Evolutionary conservation across 1,140 invertebrate species (phyloP), one percentile per base, ranked within the genome.

Genomic region (Tetragnatha versicolor): DNA sequence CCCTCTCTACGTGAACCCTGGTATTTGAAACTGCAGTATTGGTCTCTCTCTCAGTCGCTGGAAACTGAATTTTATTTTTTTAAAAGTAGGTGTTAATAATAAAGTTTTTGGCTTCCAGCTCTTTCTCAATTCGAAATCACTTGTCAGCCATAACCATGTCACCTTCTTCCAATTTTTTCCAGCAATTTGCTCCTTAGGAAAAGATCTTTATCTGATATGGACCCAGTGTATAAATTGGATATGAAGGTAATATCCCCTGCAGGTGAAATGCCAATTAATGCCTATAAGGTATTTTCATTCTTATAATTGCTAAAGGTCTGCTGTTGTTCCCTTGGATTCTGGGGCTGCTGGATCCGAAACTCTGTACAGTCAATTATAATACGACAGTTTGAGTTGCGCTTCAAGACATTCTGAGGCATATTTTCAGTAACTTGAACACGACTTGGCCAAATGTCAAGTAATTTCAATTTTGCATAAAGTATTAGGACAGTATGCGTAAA

Each of bases 351-450:
- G 7, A 61, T 33, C 7, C 14, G 9, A n/a, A 61, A n/a, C 9
- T 61, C 58, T 5, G 58, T 61, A 2, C 58, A 61, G 22, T 61
- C 58, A 10, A 61, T 35, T 17, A 61, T 61, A n/a, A 61, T 7
- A 6, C 58, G 25, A 2, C 58, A 61, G 20, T 61, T 33, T 14
- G 25, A 20, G 33, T 17, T n/a, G 25, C 25, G 2, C 1, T 25
- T n/a, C 10, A 17, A 22, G 25, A 55, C 17, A 25, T 20, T 20
- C 17, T 2, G 6, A 20, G 61, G 33, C 33, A 65, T 65, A 25
- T n/a, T 5, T 22, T 14, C 31, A 9, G 25, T 4, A 4, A 58
- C 31, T n/a, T 7, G 29, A 3, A 4, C 14, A 29, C 53, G 25
- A 58, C 31, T n/a, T 4, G 33, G 17, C 37, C 33, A 37, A 65